Evolutionary conservation across 2,797 vertebrate genomes (phyloP).

Genomic region (Coendou prehensilis): DNA sequence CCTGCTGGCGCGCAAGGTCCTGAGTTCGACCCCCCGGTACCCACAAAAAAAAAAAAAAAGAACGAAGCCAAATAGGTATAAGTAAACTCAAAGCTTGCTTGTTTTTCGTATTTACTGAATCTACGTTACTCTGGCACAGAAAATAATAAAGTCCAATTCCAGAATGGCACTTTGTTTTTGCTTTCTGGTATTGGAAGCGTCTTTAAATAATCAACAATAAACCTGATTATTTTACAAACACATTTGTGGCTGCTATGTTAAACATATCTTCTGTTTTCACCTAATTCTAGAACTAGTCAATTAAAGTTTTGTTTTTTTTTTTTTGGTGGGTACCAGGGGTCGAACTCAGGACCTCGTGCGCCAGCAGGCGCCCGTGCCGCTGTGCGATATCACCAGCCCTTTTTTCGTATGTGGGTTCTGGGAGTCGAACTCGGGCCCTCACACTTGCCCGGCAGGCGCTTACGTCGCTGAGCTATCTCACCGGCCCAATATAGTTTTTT

Average conservation of each 20-base stretch:
- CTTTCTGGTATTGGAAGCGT: background rate
- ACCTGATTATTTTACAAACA: background rate
- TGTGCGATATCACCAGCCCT: too few relatives aligned
- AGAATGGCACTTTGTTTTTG: slow-evolving; percentile 28
- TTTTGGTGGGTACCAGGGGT: too few relatives aligned
- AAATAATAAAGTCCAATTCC: background rate
- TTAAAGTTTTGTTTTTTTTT: background rate
- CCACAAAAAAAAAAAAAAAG: background rate
- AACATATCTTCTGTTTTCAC: background rate
- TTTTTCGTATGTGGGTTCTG: too few relatives aligned
- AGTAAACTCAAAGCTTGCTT: background rate
- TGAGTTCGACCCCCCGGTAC: too few relatives aligned
- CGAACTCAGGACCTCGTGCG: too few relatives aligned
- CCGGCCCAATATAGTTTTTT: too few relatives aligned
- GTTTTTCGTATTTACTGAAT: background rate
- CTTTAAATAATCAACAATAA: background rate
- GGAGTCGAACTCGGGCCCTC: too few relatives aligned
- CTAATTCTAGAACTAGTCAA: slow-evolving; percentile 36
- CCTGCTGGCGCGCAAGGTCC: too few relatives aligned
- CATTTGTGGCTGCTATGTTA: background rate
- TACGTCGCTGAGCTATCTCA: too few relatives aligned
- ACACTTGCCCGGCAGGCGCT: too few relatives aligned
- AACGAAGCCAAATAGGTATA: background rate
- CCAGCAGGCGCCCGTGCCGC: too few relatives aligned
- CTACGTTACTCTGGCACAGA: background rate